A percentile compares a stretch with the other conserved stretches of the same genome.
Evolutionary conservation across 2,888 invertebrate species (phyloP).

Genomic region (Sesia apiformis): DNA sequence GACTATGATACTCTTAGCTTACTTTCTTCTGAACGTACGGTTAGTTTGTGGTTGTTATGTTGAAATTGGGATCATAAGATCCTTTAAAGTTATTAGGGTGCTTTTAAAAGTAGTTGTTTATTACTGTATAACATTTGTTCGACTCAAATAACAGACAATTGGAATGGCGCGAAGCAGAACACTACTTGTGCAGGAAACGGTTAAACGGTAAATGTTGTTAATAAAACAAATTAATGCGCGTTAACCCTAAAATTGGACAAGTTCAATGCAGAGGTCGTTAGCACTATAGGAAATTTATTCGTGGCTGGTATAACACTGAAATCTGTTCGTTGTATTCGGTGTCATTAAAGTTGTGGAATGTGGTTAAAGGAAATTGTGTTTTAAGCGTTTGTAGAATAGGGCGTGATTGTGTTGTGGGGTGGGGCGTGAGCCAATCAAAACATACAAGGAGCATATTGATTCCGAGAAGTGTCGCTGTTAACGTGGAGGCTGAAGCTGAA

Average conservation of each 20-base stretch:
- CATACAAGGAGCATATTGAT: slow-evolving; percentile 75
- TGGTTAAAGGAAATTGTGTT: slow-evolving; percentile 40
- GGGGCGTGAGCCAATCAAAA: slow-evolving; percentile 66
- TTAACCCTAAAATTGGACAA: slow-evolving; percentile 74
- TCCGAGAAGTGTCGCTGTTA: slow-evolving; percentile 75
- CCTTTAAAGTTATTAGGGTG: background rate
- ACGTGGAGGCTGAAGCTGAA: slow-evolving; percentile 73
- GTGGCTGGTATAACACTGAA: slow-evolving; percentile 69
- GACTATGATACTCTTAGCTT: slow-evolving; percentile 25
- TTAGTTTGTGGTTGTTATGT: slow-evolving; percentile 15
- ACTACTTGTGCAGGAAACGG: slow-evolving; percentile 52
- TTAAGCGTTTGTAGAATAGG: slow-evolving; percentile 38
- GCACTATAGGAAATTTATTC: slow-evolving; percentile 71
- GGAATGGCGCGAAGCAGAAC: slow-evolving; percentile 42
- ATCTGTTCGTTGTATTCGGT: slow-evolving; percentile 71
- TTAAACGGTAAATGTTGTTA: slow-evolving; percentile 62
- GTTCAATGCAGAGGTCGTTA: slow-evolving; percentile 72
- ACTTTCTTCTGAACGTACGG: slow-evolving; percentile 16
- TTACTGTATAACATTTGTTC: background rate
- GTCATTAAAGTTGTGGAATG: slow-evolving; percentile 55
- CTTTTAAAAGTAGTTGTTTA: background rate
- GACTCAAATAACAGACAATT: slow-evolving; percentile 22
- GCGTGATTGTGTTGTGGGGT: slow-evolving; percentile 33
- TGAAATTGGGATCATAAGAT: background rate
- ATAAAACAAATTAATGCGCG: slow-evolving; percentile 70